Evolutionary conservation across 2,797 vertebrate species (phyloP), one percentile per base, ranked within the genome.

Genomic region (Todus mexicanus): DNA sequence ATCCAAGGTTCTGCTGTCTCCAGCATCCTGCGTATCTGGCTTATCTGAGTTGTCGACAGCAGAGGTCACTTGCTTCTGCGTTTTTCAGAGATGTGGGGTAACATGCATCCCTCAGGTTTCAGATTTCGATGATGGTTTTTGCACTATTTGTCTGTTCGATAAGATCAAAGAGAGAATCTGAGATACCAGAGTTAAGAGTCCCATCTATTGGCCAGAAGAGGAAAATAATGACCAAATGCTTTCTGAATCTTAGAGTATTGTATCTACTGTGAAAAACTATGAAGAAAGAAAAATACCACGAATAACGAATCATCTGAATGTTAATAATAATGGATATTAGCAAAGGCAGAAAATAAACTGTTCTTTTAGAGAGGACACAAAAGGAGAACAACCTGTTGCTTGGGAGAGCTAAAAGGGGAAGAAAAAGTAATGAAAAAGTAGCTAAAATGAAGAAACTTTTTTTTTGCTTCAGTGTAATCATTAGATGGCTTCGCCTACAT

Each of bases 161-260:
- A 19, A 59, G 47, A 89, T 81, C 66, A 87, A 83, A 90, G 56
- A 81, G n/a, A 70, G 17, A 82, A 86, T 51, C 16, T 29, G 56
- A 53, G 9, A 83, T 84, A 79, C 26, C 51, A 89, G 77, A 84
- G 47, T 64, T 60, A 82, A 95, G 93, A 94, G 92, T 89, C 71
- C 90, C 93, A 93, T 60, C 94, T 95, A 73, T 87, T 93, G 93
- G 92, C 40, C 84, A 79, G 47, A 90, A 69, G 40, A 87, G 60
- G 66, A 90, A 94, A 56, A 79, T 12, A 7, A 82, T 61, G 94
- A 63, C 2, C 27, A 76, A 91, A 70, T 26, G 7, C 10, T 73
- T 82, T 82, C 40, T 31, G 40, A 73, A 21, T n/a, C 26, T 64
- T 74, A 82, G 45, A 42, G 48, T 33, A 51, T 48, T 45, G 35